Conservation (phyloP, 2,797 vertebrate genomes). For the Catamblyrhynchus diadema region DNA sequence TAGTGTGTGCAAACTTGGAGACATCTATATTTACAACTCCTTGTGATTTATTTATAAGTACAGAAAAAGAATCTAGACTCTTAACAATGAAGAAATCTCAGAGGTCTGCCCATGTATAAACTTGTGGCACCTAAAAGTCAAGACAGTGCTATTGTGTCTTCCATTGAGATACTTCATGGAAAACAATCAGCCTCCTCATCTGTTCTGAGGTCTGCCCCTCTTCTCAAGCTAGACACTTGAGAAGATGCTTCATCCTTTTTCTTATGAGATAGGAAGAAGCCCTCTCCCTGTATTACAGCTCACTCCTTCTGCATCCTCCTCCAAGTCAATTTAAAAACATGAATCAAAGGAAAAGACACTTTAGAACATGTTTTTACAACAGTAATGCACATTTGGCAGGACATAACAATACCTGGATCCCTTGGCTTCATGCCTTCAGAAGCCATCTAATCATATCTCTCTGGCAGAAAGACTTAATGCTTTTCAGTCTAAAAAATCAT, state of each 20-base stretch:
- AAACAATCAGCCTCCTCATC: background rate
- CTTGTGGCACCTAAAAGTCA: background rate
- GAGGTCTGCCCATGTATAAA: background rate
- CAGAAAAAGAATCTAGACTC: background rate
- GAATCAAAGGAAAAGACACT: slow-evolving; percentile 3
- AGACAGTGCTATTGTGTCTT: background rate
- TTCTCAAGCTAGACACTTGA: background rate
- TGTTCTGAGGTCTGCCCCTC: background rate
- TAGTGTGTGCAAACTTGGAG: background rate
- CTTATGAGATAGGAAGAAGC: background rate
- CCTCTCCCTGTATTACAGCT: background rate
- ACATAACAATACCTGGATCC: background rate
- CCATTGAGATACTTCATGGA: background rate
- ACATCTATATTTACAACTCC: background rate
- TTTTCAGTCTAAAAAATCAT: background rate
- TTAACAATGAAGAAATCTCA: background rate
- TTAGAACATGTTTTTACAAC: background rate
- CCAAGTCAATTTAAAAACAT: slow-evolving; percentile 7
- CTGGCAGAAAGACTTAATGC: background rate
- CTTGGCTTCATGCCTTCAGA: background rate
- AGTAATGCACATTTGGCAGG: background rate
- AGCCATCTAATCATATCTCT: background rate
- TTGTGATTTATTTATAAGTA: slow-evolving; percentile 18
- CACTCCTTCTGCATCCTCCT: background rate
- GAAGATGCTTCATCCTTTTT: background rate